Base-by-base conservation (phyloP, 2,888 invertebrate species). In the Nycteola revayana region DNA sequence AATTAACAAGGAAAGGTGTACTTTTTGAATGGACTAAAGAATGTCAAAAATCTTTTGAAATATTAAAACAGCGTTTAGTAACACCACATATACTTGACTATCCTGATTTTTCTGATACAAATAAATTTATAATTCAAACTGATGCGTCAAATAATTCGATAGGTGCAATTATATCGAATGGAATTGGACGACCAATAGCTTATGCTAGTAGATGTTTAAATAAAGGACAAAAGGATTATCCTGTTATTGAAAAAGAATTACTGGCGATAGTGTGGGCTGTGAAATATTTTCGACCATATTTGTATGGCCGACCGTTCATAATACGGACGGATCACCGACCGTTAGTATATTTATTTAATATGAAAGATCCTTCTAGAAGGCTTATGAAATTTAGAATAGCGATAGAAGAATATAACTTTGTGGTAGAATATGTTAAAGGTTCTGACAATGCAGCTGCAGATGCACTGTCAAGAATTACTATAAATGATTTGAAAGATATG, bases 331-430 rank as follows among this genome's bases (percentile, higher is more conserved):
- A 34, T 4, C 34, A 34, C 10, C 28, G 14, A 6, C 34, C 34
- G 0, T 7, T 34, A 11, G 2, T 28, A 1, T 35, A 35, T 6
- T 14, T 36, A 2, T 36, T 36, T n/a, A 10, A 2, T 4, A 27
- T 36, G 22, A 22, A 7, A n/a, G 17, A 35, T 22, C 35, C 29
- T 1, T 35, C 35, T 1, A 35, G 35, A 8, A 11, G 35, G 3
- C n/a, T 35, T 1, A 26, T 25, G 9, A 34, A 34, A 10, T 34
- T 34, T n/a, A 18, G 34, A 3, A 4, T 34, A 1, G 1, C 3
- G 1, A 14, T 35, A 23, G 35, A 29, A 23, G 35, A 35, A 6
- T 35, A 35, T 3, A 7, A 35, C 7, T 35, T 14, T 26, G n/a
- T 7, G 2, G 11, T 25, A 6, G 25, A 25, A 7, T 25, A 25